Evolutionary conservation across 1,140 invertebrate species (phyloP).

Genomic region (Aphidius gifuensis): DNA sequence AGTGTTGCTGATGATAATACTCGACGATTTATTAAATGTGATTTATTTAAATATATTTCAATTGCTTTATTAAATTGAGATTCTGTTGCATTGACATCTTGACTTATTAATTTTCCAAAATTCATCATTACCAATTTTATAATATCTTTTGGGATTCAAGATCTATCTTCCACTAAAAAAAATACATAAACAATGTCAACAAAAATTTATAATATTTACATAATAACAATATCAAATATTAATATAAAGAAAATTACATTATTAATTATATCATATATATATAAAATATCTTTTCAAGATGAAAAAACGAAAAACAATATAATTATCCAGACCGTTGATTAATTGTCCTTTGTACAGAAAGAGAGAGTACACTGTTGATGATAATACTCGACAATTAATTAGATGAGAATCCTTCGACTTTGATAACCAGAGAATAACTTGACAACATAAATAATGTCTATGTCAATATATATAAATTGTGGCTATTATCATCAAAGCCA

Average conservation of each 20-base stretch:
- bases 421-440: too few relatives aligned
- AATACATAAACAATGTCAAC: constrained; percentile 15
- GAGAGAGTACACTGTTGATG: constrained; percentile 22
- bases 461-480: too few relatives aligned
- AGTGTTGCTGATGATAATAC: constrained; percentile 41
- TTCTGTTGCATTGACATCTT: constrained; percentile 19
- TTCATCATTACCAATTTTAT: constrained; percentile 30
- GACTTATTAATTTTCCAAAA: constrained; percentile 27
- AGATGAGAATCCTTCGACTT: constrained; percentile 44
- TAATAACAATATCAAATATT: neutral
- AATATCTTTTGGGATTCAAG: constrained; percentile 8
- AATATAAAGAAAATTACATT: neutral
- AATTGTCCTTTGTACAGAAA: constrained; percentile 24
- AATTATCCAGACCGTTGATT: constrained; percentile 21
- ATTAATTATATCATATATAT: neutral
- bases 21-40: constrained; percentile 50
- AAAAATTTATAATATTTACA: constrained; percentile 3
- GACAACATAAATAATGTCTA: too few relatives aligned
- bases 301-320: constrained; percentile 16
- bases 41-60: constrained; percentile 43
- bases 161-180: constrained; percentile 36
- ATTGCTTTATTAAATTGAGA: constrained; percentile 46
- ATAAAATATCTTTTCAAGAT: constrained; percentile 65
- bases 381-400: constrained; percentile 49
- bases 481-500: too few relatives aligned